phyloP scores from a whole-genome alignment of 2,888 invertebrate genomes.

The Lysandra bellargus region DNA sequence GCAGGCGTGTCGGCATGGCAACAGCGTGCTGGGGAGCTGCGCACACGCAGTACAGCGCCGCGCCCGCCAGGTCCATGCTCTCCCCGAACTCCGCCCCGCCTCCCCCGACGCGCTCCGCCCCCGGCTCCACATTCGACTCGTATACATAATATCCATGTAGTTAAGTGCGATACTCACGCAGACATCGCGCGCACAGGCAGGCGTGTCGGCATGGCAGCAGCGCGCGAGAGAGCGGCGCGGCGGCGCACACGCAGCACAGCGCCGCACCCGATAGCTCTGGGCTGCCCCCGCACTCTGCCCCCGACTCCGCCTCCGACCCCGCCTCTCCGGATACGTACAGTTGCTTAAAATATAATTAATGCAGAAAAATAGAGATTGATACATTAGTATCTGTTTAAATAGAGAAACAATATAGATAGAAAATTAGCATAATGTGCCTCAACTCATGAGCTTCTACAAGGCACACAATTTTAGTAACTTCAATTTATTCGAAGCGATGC shows the following conservation, averaged over 20 bases:
- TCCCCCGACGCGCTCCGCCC: neutral
- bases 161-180: conserved; percentile 69
- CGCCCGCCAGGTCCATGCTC: conserved; percentile 52
- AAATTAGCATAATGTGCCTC: neutral
- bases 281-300: conserved; percentile 72
- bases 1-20: conserved; percentile 93
- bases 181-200: conserved; percentile 90
- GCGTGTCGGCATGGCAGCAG: conserved; percentile 92
- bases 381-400: neutral
- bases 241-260: conserved; percentile 90
- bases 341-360: no score
- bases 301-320: conserved; percentile 46
- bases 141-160: neutral
- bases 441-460: no score
- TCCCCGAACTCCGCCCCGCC: neutral
- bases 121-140: neutral
- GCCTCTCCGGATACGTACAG: conserved; percentile 83
- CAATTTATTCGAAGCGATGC: no score
- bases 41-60: conserved; percentile 88
- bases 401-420: neutral
- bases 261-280: conserved; percentile 53
- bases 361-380: neutral
- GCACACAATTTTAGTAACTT: no score
- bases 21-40: conserved; percentile 89
- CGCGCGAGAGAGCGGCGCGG: conserved; percentile 87